A percentile compares a stretch with the other conserved stretches of the same genome.
Evolutionary conservation across 2,113 vertebrate species (phyloP).

Genomic region (Dicerorhinus sumatrensis): DNA sequence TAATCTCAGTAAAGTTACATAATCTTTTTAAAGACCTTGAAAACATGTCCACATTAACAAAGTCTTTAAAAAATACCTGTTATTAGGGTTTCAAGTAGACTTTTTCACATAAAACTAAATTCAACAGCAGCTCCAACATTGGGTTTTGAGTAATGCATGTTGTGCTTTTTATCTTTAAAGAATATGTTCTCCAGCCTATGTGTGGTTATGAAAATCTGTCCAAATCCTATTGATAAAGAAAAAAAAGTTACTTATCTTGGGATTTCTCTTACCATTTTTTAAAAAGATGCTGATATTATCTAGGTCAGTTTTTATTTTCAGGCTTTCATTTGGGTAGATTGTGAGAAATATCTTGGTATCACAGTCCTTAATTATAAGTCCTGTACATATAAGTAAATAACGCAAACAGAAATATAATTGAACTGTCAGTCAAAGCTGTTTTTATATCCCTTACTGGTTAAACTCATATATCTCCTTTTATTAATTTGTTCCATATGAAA

Average conservation of each 20-base stretch:
- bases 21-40: conserved; percentile 42
- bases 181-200: conserved; percentile 15
- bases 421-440: conserved; percentile 23
- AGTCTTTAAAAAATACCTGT: not conserved
- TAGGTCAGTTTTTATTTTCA: conserved; percentile 51
- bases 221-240: not conserved
- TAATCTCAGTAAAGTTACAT: not conserved
- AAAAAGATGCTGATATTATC: conserved; percentile 1
- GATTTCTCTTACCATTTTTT: not conserved
- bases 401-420: conserved; percentile 42
- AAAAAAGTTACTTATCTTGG: not conserved
- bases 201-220: conserved; percentile 17
- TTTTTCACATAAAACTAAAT: conserved; percentile 63
- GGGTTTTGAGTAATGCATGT: conserved; percentile 3
- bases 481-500: conserved; percentile 54
- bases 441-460: conserved; percentile 43
- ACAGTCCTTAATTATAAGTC: not conserved
- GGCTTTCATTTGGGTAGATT: not conserved
- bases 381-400: conserved; percentile 38
- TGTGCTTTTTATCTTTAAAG: conserved; percentile 45
- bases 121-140: conserved; percentile 58
- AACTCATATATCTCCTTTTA: conserved; percentile 15
- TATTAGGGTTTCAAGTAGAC: conserved; percentile 52
- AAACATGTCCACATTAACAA: conserved; percentile 14
- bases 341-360: conserved; percentile 34